These are phyloP conservation scores for Gymnorhina tibicen DNA, from an alignment of 2,113 vertebrate species.

Conservation along the genomic window DNA sequence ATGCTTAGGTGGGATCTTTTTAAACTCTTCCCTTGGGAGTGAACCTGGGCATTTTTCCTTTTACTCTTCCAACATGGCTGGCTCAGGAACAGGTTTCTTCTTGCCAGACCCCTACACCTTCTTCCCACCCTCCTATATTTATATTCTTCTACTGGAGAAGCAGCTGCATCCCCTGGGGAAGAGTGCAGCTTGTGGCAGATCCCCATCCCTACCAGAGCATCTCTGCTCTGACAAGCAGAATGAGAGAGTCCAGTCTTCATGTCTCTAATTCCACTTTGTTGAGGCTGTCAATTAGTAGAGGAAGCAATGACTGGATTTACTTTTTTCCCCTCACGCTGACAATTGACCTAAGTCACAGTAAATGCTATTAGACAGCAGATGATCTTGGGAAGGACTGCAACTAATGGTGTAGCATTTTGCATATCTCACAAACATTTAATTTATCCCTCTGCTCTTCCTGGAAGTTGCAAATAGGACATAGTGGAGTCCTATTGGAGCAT, in stretches of 20 bases:
- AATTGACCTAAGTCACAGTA: background rate
- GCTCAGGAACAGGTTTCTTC: background rate
- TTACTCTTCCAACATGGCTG: background rate
- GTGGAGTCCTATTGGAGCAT: background rate
- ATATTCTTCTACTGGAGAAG: background rate
- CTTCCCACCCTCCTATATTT: background rate
- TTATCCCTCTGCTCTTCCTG: background rate
- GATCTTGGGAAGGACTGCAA: background rate
- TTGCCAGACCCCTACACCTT: background rate
- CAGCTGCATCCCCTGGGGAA: background rate
- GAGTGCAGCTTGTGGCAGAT: background rate
- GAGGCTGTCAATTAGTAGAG: background rate
- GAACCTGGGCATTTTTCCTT: background rate
- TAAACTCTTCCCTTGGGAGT: background rate
- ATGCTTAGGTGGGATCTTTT: background rate
- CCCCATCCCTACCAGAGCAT: background rate
- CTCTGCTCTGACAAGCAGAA: background rate
- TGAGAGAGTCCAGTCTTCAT: background rate
- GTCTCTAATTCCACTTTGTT: background rate
- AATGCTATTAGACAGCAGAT: background rate
- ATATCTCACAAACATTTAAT: background rate
- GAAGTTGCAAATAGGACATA: background rate
- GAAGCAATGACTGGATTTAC: background rate
- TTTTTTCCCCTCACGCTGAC: background rate
- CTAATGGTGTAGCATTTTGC: background rate